These are phyloP conservation scores for Hirtodrosophila trivittata DNA, from an alignment of 2,888 invertebrate species.

Conservation along the genomic window DNA sequence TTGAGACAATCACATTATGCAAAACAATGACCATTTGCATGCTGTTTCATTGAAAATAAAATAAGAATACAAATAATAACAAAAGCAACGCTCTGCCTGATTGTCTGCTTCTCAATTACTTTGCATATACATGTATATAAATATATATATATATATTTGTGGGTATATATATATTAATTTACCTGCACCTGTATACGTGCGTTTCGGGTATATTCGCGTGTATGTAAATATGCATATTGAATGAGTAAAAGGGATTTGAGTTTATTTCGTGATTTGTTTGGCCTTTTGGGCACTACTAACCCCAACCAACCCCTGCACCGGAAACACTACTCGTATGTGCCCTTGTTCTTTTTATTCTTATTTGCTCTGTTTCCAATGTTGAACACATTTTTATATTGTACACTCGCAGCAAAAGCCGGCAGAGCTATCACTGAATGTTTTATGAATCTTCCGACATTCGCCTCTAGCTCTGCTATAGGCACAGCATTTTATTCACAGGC, in stretches of 20 bases:
- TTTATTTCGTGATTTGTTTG: slow-evolving; percentile 60
- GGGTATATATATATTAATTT: slow-evolving; percentile 34
- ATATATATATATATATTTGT: neutral
- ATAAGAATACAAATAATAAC: slow-evolving; percentile 65
- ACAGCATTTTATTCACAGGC: too few relatives aligned
- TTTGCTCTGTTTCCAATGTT: too few relatives aligned
- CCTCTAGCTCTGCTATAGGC: too few relatives aligned
- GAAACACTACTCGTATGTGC: too few relatives aligned
- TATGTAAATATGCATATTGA: slow-evolving; percentile 61
- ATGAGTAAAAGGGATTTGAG: slow-evolving; percentile 72
- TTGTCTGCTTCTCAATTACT: neutral
- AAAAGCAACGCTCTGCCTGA: slow-evolving; percentile 46
- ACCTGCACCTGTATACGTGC: slow-evolving; percentile 26
- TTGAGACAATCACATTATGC: slow-evolving; percentile 62
- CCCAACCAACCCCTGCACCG: too few relatives aligned
- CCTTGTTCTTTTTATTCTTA: too few relatives aligned
- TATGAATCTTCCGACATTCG: too few relatives aligned
- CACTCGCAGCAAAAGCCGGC: too few relatives aligned
- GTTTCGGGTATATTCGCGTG: slow-evolving; percentile 30
- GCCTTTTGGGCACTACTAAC: slow-evolving; percentile 15
- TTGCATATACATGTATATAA: too few relatives aligned
- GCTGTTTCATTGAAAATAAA: slow-evolving; percentile 67
- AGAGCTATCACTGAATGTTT: too few relatives aligned
- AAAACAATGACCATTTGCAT: slow-evolving; percentile 64
- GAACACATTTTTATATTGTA: too few relatives aligned